Conservation (phyloP, 2,888 invertebrate genomes). For the Coleophora flavipennella region DNA sequence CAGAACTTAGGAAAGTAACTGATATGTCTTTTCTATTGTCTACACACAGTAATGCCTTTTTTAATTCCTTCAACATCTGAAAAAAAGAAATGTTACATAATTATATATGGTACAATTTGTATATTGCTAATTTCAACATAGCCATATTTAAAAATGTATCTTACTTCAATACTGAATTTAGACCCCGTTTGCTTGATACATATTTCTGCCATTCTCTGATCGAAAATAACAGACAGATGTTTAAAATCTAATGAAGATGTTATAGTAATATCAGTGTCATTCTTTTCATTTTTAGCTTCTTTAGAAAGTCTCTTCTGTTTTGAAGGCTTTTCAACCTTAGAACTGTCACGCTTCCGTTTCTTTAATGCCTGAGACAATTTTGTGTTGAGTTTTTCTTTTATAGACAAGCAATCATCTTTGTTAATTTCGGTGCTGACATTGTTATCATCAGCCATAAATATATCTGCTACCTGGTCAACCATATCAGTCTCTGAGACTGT, state of each 20-base stretch:
- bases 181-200: slow-evolving; percentile 38
- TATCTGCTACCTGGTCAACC: slow-evolving; percentile 12
- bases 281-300: slow-evolving; percentile 5
- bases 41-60: slow-evolving; percentile 73
- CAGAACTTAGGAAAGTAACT: slow-evolving; percentile 82
- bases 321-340: slow-evolving; percentile 42
- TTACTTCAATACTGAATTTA: slow-evolving; percentile 45
- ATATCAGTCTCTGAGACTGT: background rate
- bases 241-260: slow-evolving; percentile 25
- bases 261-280: slow-evolving; percentile 6
- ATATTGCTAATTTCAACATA: background rate
- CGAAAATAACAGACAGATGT: slow-evolving; percentile 40
- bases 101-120: too few relatives aligned
- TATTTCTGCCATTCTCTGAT: slow-evolving; percentile 51
- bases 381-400: slow-evolving; percentile 59
- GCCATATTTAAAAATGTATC: slow-evolving; percentile 7
- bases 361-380: slow-evolving; percentile 57
- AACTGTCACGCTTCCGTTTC: slow-evolving; percentile 53
- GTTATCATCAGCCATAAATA: slow-evolving; percentile 31
- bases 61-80: slow-evolving; percentile 84
- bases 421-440: slow-evolving; percentile 36
- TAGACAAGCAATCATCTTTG: slow-evolving; percentile 55
- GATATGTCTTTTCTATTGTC: slow-evolving; percentile 56
- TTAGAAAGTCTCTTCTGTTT: slow-evolving; percentile 45
- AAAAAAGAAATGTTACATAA: slow-evolving; percentile 20